These are phyloP conservation scores for Hydrophis major DNA, from an alignment of 2,797 vertebrate genomes.

Conservation along the genomic window DNA sequence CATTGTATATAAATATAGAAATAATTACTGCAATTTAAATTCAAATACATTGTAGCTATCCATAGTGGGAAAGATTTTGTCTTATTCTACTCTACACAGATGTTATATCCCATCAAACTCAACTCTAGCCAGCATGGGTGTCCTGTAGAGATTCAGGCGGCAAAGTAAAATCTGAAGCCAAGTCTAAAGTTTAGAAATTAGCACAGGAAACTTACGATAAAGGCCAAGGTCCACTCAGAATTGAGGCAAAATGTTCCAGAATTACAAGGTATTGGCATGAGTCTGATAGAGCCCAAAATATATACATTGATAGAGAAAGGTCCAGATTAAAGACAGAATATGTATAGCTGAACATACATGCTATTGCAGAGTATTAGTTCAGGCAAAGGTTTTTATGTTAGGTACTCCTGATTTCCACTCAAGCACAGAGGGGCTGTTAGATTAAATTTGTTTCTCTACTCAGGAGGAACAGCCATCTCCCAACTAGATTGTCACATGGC, in stretches of 20 bases:
- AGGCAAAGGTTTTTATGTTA: not conserved
- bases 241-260: not conserved
- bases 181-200: not conserved
- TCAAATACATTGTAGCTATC: not conserved
- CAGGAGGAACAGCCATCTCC: not conserved
- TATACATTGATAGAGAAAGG: not conserved
- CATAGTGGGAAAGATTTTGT: not conserved
- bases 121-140: not conserved
- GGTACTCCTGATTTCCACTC: not conserved
- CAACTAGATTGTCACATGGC: not conserved
- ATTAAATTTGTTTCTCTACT: not conserved
- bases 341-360: not conserved
- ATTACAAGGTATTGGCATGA: not conserved
- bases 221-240: not conserved
- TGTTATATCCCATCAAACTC: not conserved
- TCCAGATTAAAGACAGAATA: not conserved
- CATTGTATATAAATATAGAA: not conserved
- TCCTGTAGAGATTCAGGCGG: not conserved
- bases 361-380: not conserved
- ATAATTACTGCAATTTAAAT: not conserved
- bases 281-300: not conserved
- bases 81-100: not conserved
- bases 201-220: not conserved
- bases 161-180: not conserved
- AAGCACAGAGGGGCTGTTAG: not conserved